Evolutionary conservation across 2,113 vertebrate species (phyloP), one percentile per base, ranked within the genome.

Genomic region (Hyperopisus bebe): DNA sequence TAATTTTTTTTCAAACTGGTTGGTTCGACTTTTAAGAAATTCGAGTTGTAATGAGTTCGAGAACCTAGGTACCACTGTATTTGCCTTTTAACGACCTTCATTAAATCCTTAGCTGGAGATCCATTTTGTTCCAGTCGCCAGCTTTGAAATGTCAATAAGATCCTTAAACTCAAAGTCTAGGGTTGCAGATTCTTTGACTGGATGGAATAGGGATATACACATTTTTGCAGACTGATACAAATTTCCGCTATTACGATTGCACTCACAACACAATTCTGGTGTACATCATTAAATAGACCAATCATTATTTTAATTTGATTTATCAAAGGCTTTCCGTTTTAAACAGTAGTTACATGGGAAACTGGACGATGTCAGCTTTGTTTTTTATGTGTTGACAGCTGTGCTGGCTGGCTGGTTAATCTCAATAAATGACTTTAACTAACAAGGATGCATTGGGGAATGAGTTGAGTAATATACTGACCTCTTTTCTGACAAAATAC

Each of bases 91-190:
- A 66, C n/a, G n/a, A 66, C 62, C n/a, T 66, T 66, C 62, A 31
- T 70, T 82, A 62, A 89, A 66, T 4, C 53, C n/a, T 27, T 47
- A 51, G 35, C 47, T 48, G 27, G 66, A 85, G 51, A 89, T 62
- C 89, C 89, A 89, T 89, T 89, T 86, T 86, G 82, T 66, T 62
- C 21, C 82, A 66, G n/a, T 66, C 62, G 9, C n/a, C 53, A 1
- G 42, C 82, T 44, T 89, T 84, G 47, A 85, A 66, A 89, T 89
- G 82, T 89, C 89, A 84, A 82, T 48, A 66, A 15, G 21, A 86
- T 24, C 77, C 39, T 66, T 66, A 27, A 89, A 55, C 21, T 89
- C 31, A 42, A 55, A 39, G 50, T 48, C 50, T 86, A 82, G 51
- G 51, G 11, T 31, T 66, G 53, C 80, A 44, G 44, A 47, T 42